Percentiles rank a stretch among this genome's conserved stretches.
These are phyloP conservation scores for Coregonus suidteri DNA, from an alignment of 2,797 vertebrate genomes.

Conservation along the genomic window DNA sequence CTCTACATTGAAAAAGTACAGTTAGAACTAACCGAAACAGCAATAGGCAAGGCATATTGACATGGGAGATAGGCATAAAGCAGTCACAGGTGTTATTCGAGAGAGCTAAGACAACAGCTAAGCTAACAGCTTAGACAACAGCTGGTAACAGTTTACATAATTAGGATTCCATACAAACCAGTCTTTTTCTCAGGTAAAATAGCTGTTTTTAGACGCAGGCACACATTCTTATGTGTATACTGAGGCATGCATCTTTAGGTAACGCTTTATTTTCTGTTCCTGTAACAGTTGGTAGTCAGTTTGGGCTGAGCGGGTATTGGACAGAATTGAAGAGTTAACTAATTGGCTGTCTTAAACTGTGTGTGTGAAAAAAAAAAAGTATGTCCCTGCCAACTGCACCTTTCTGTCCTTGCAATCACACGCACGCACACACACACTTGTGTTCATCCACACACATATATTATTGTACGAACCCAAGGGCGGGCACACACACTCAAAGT, in stretches of 20 bases:
- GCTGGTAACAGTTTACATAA: conserved; percentile 58
- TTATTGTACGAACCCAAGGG: background rate
- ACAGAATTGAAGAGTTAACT: conserved; percentile 75
- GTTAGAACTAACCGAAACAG: too few species aligned
- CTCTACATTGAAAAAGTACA: too few species aligned
- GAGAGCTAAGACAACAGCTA: too few species aligned
- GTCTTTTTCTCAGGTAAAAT: conserved; percentile 71
- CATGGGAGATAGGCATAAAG: too few species aligned
- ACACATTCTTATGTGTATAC: conserved; percentile 72
- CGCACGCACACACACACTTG: conserved; percentile 10
- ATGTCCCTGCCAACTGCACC: conserved; percentile 72
- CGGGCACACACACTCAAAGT: conserved; percentile 26
- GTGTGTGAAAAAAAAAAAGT: conserved; percentile 66
- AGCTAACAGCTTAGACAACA: too few species aligned
- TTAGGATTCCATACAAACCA: conserved; percentile 69
- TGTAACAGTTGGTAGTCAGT: conserved; percentile 14
- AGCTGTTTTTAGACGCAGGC: conserved; percentile 60
- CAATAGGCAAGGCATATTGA: too few species aligned
- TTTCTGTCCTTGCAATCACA: conserved; percentile 52
- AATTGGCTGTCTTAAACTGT: conserved; percentile 69
- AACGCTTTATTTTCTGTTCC: background rate
- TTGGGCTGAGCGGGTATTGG: conserved; percentile 26
- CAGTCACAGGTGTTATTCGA: too few species aligned
- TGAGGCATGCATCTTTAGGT: conserved; percentile 19
- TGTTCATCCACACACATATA: background rate